These are phyloP conservation scores for Sarcophaga bullata DNA, from an alignment of 1,140 invertebrate species.

Conservation along the genomic window DNA sequence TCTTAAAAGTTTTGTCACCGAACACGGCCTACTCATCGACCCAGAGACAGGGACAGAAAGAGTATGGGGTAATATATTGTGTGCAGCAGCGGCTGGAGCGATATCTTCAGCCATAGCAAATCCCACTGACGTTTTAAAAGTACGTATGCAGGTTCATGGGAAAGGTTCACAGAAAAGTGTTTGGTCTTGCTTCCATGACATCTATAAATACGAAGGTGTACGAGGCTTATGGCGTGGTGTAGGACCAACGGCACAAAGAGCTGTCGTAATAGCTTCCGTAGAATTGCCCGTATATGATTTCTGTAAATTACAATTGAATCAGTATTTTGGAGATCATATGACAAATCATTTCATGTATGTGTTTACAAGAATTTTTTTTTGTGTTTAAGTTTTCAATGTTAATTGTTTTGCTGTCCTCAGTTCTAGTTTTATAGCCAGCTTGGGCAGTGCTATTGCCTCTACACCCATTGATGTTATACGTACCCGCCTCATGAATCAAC, in stretches of 20 bases:
- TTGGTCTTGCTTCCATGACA: conserved; percentile 80
- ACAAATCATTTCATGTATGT: conserved; percentile 89
- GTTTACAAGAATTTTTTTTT: neutral
- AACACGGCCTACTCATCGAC: conserved; percentile 68
- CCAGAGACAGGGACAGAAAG: conserved; percentile 74
- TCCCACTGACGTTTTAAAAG: conserved; percentile 98
- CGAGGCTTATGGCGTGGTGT: conserved; percentile 91
- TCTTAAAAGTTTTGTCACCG: conserved; percentile 76
- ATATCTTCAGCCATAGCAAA: conserved; percentile 95
- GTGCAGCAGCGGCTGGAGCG: conserved; percentile 84
- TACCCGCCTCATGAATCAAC: conserved; percentile 92
- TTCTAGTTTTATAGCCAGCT: conserved; percentile 90
- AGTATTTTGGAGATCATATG: conserved; percentile 79
- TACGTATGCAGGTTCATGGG: conserved; percentile 86
- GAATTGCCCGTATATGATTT: conserved; percentile 95
- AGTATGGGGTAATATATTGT: conserved; percentile 83
- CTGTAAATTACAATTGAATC: conserved; percentile 82
- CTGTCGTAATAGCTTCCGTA: conserved; percentile 91
- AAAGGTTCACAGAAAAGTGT: conserved; percentile 70
- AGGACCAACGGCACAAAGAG: conserved; percentile 89
- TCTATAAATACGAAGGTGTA: conserved; percentile 83
- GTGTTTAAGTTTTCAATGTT: neutral
- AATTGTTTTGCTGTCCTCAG: conserved; percentile 66
- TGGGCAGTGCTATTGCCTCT: conserved; percentile 91
- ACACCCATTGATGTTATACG: conserved; percentile 95